A percentile compares a stretch with the other conserved stretches of the same genome.
Evolutionary conservation across 1,140 invertebrate species (phyloP).

Genomic region (Eurosta solidaginis): DNA sequence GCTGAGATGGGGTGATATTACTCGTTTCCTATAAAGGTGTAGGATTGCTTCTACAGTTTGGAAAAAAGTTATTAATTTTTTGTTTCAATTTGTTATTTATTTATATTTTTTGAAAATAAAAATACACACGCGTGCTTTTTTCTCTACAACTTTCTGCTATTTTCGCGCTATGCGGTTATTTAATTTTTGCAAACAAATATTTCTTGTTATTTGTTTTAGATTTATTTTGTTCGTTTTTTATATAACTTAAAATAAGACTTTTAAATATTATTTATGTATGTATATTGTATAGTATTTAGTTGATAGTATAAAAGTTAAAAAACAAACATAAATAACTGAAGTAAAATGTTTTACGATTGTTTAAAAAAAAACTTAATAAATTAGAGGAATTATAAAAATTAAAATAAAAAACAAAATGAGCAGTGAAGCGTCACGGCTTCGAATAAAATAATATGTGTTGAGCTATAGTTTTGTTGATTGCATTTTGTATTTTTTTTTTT

Average conservation of each 20-base stretch:
- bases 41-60: too few relatives aligned
- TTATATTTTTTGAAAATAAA: constrained; percentile 4
- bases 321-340: neutral
- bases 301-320: constrained; percentile 18
- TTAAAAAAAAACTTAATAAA: too few relatives aligned
- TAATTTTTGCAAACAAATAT: neutral
- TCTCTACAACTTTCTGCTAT: neutral
- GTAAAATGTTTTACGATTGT: neutral
- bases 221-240: constrained; percentile 19
- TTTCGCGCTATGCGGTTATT: neutral
- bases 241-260: constrained; percentile 11
- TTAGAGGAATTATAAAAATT: too few relatives aligned
- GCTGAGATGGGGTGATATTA: too few relatives aligned
- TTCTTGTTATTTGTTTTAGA: neutral
- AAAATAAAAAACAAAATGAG: too few relatives aligned
- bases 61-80: too few relatives aligned
- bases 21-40: too few relatives aligned
- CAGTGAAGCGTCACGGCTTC: too few relatives aligned
- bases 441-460: too few relatives aligned
- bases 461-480: too few relatives aligned
- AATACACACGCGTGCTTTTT: constrained; percentile 6
- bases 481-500: too few relatives aligned
- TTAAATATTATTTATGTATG: neutral
- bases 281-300: neutral
- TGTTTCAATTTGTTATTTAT: neutral